Percentiles rank a stretch among this genome's conserved stretches.
phyloP scores from a whole-genome alignment of 2,797 vertebrate species.

The Eidolon dupreanum region DNA sequence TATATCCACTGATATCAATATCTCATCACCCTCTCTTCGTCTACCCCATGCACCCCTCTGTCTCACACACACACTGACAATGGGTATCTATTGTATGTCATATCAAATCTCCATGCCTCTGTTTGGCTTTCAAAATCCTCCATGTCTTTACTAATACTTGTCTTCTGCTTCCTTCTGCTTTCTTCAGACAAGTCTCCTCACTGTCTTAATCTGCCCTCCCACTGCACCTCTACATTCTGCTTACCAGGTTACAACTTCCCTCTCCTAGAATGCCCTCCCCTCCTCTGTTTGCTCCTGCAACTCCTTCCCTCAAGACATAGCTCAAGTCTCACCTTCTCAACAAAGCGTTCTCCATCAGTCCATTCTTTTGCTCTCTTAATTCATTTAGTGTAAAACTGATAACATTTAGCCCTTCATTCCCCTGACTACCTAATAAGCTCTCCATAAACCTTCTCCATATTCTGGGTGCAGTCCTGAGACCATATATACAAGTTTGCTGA shows the following conservation, averaged over 20 bases:
- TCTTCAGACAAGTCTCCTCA: neutral
- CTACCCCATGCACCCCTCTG: too few species aligned
- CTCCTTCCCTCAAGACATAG: neutral
- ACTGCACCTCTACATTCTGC: neutral
- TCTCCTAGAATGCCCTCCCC: too few species aligned
- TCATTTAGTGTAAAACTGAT: accelerated
- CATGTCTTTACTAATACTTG: neutral
- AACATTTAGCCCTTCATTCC: neutral
- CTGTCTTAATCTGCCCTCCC: neutral
- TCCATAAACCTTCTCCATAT: neutral
- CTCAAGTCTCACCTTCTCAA: neutral
- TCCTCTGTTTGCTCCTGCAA: neutral
- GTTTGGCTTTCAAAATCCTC: neutral
- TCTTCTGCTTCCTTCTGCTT: neutral
- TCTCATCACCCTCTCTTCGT: too few species aligned
- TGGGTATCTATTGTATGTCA: neutral
- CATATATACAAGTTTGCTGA: neutral
- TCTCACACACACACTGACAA: neutral
- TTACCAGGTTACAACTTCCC: neutral
- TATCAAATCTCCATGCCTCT: neutral
- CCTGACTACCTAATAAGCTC: accelerated
- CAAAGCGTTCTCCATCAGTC: neutral
- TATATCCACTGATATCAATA: neutral
- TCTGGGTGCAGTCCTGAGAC: too few species aligned
- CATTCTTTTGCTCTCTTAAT: neutral